Conservation (phyloP, 2,888 invertebrate genomes). For the Athripsodes cinereus region DNA sequence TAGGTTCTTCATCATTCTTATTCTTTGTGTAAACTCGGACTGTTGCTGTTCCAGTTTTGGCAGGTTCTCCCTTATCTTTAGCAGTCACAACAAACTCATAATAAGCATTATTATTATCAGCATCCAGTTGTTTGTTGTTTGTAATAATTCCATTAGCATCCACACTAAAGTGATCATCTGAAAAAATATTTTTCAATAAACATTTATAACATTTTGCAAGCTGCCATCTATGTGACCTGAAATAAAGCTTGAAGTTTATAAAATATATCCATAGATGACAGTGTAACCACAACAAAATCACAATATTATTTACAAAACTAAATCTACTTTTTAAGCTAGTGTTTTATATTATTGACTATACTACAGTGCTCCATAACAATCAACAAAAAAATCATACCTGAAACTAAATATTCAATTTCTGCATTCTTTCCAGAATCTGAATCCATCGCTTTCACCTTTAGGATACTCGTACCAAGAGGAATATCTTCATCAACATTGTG, state of each 20-base stretch:
- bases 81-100: slow-evolving; percentile 93
- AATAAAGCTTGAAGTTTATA: not conserved
- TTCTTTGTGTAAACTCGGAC: slow-evolving; percentile 96
- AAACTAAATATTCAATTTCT: slow-evolving; percentile 86
- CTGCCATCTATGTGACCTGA: no score
- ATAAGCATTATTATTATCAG: slow-evolving; percentile 94
- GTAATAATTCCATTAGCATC: slow-evolving; percentile 90
- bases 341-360: no score
- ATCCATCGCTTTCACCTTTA: slow-evolving; percentile 94
- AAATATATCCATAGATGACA: slow-evolving; percentile 8
- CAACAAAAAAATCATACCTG: slow-evolving; percentile 35
- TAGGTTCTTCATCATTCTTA: slow-evolving; percentile 96
- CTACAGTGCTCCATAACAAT: no score
- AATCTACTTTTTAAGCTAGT: no score
- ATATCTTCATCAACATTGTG: slow-evolving; percentile 95
- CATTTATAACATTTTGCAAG: no score
- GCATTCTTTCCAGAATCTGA: slow-evolving; percentile 93
- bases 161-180: slow-evolving; percentile 89
- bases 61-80: slow-evolving; percentile 90
- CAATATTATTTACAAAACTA: not conserved
- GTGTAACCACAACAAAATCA: no score
- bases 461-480: slow-evolving; percentile 82
- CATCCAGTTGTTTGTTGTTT: slow-evolving; percentile 88
- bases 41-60: slow-evolving; percentile 87
- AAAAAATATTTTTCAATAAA: not conserved